Evolutionary conservation across 2,113 vertebrate genomes (phyloP).

Genomic region (human (Homo sapiens)): GRCh38 chr21:36476001-36476500

Average conservation of each 20-base stretch:
- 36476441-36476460: not conserved
- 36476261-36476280: rapidly evolving
- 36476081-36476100: not conserved
- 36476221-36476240: not conserved
- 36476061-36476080: not conserved
- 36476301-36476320: not conserved
- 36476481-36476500: too few species aligned
- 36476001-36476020: not conserved
- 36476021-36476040: not conserved
- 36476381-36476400: not conserved
- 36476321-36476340: not conserved
- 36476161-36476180: not conserved
- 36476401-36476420: not conserved
- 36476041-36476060: not conserved
- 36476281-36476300: rapidly evolving
- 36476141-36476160: not conserved
- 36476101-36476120: not conserved
- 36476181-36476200: not conserved
- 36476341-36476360: not conserved
- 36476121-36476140: not conserved
- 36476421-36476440: not conserved
- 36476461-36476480: too few species aligned
- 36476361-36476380: not conserved
- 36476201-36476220: not conserved
- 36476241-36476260: not conserved